These are phyloP conservation scores for Carassius carassius DNA, from an alignment of 2,113 vertebrate genomes.

Conservation along the genomic window DNA sequence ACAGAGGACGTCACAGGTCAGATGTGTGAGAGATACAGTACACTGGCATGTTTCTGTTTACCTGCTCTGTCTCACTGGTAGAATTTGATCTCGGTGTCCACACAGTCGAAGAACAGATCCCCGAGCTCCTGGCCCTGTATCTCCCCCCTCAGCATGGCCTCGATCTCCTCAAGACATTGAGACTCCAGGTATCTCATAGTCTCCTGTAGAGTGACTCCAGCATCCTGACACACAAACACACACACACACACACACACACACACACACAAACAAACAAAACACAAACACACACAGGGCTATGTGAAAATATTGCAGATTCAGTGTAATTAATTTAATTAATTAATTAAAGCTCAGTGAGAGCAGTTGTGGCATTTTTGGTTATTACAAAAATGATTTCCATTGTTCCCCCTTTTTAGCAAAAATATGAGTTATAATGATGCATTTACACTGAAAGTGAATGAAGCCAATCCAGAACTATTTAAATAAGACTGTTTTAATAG, in stretches of 20 bases:
- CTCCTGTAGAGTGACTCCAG: slow-evolving; percentile 66
- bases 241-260: neutral
- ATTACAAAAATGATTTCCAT: neutral
- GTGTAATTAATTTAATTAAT: too few species aligned
- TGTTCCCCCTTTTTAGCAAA: neutral
- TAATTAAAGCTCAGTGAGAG: too few species aligned
- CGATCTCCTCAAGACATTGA: slow-evolving; percentile 80
- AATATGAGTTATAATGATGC: too few species aligned
- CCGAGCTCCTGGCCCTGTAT: slow-evolving; percentile 77
- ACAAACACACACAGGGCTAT: too few species aligned
- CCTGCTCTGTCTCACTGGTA: slow-evolving; percentile 76
- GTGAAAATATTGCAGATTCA: neutral
- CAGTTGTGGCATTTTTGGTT: neutral
- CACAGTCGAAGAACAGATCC: slow-evolving; percentile 86
- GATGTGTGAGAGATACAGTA: too few species aligned
- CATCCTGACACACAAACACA: slow-evolving; percentile 69
- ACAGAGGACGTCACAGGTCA: slow-evolving; percentile 12
- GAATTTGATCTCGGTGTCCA: slow-evolving; percentile 85
- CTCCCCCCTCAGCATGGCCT: slow-evolving; percentile 59
- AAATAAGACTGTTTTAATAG: too few species aligned
- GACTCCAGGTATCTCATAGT: slow-evolving; percentile 81
- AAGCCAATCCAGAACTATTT: too few species aligned
- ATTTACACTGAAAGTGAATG: too few species aligned
- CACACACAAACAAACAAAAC: neutral
- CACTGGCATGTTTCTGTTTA: slow-evolving; percentile 32